Evolutionary conservation across 2,113 vertebrate species (phyloP).

Genomic region (Notiomystis cincta): DNA sequence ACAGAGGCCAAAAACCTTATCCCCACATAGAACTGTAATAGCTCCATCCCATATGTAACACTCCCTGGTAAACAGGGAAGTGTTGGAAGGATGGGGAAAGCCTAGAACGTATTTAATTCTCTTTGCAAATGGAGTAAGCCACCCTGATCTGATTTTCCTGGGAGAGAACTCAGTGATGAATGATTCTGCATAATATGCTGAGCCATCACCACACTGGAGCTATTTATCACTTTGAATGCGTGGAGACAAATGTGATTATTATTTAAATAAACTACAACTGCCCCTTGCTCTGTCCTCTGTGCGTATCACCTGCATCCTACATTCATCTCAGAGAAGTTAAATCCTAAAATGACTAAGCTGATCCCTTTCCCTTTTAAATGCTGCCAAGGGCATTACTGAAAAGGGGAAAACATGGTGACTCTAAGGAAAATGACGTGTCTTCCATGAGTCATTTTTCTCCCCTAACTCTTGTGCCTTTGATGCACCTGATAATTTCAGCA

Average conservation of each 20-base stretch:
- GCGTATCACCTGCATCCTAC: not conserved
- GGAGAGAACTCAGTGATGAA: conserved; percentile 63
- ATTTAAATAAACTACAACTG: conserved; percentile 64
- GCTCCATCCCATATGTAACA: not conserved
- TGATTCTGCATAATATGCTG: conserved; percentile 63
- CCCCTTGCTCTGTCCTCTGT: not conserved
- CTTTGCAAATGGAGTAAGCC: conserved; percentile 34
- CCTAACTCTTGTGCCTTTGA: not conserved
- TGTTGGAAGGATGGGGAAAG: not conserved
- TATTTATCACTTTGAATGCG: conserved; percentile 68
- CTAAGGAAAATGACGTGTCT: not conserved
- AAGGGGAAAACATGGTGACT: not conserved
- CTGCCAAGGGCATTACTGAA: not conserved
- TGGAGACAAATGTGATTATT: conserved; percentile 60
- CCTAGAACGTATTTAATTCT: not conserved
- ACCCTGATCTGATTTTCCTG: conserved; percentile 57
- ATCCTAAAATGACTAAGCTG: conserved; percentile 7
- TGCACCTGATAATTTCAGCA: not conserved
- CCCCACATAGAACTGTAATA: not conserved
- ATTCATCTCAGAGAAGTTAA: conserved; percentile 18
- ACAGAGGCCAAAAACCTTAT: not conserved
- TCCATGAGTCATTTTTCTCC: not conserved
- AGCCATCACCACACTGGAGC: conserved; percentile 42
- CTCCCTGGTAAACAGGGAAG: not conserved
- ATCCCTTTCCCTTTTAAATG: conserved; percentile 22